These are phyloP conservation scores for Eilema sororculum DNA, from an alignment of 2,888 invertebrate genomes.

Conservation along the genomic window DNA sequence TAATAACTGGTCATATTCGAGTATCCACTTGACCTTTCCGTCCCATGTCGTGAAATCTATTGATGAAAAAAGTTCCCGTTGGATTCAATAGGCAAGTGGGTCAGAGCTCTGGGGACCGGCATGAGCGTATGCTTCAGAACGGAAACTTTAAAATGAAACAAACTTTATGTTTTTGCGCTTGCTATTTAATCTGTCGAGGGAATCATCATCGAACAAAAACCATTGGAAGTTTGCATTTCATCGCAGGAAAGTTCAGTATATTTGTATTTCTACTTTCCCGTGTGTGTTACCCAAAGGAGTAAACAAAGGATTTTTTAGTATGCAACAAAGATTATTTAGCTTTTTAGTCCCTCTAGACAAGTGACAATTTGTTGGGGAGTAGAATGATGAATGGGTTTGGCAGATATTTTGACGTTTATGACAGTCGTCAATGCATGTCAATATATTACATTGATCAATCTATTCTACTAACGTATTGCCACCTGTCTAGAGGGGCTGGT, in stretches of 20 bases:
- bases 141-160: constrained; percentile 51
- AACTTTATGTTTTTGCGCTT: constrained; percentile 27
- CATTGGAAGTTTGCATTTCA: neutral
- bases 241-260: neutral
- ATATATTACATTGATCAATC: too few species aligned
- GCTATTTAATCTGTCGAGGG: constrained; percentile 29
- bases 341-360: too few species aligned
- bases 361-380: too few species aligned
- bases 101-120: constrained; percentile 41
- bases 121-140: constrained; percentile 39
- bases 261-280: too few species aligned
- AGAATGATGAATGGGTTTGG: too few species aligned
- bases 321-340: too few species aligned
- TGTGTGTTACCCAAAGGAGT: too few species aligned
- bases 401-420: too few species aligned
- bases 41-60: constrained; percentile 34
- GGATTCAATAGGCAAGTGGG: constrained; percentile 45
- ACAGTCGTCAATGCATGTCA: too few species aligned
- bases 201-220: constrained; percentile 7
- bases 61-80: constrained; percentile 48
- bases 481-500: too few species aligned
- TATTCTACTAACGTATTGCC: too few species aligned
- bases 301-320: too few species aligned
- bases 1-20: constrained; percentile 20
- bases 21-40: constrained; percentile 31